Evolutionary conservation across 2,888 invertebrate genomes (phyloP), one percentile per base, ranked within the genome.

Genomic region (Tethea ocularis): DNA sequence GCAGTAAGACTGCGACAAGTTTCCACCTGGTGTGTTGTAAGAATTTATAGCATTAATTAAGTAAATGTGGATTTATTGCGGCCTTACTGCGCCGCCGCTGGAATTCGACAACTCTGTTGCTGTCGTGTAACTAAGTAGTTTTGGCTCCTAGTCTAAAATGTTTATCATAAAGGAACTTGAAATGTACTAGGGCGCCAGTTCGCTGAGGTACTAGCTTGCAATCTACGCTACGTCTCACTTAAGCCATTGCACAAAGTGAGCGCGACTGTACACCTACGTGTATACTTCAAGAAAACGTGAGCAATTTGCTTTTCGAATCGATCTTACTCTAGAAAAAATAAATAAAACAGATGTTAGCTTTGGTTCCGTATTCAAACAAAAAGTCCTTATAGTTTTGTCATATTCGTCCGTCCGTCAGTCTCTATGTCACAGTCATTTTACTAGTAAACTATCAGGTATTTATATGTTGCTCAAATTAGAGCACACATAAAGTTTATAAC

Each of bases 1-100:
- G 74, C 69, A 67, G 61, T 66, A 61, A 61, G 62, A 67, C 62
- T 74, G 72, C 68, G 75, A 67, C 70, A 66, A 68, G 63, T 57
- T 70, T 62, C n/a, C 73, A 81, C 82, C 80, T 80, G 76, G 68
- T 69, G 66, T 69, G 64, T 58, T 66, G 67, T 61, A 66, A 62
- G 59, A 70, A 81, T 81, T 82, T 80, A 82, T 74, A 67, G 76
- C 70, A 66, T 75, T 80, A 77, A 81, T 82, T 82, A 78, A 72
- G 72, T 70, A 73, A 72, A 73, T 67, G 61, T 64, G 71, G 73
- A 78, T 80, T 77, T 76, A 77, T 72, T 63, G 71, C 70, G 57
- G 67, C 57, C 64, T 70, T n/a, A n/a, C n/a, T n/a, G n/a, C n/a
- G n/a, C n/a, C 61, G 61, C 63, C 64, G 20, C 62, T 61, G 63